Conservation (phyloP, 2,113 vertebrate genomes). For the Rousettus leschenaultii region DNA sequence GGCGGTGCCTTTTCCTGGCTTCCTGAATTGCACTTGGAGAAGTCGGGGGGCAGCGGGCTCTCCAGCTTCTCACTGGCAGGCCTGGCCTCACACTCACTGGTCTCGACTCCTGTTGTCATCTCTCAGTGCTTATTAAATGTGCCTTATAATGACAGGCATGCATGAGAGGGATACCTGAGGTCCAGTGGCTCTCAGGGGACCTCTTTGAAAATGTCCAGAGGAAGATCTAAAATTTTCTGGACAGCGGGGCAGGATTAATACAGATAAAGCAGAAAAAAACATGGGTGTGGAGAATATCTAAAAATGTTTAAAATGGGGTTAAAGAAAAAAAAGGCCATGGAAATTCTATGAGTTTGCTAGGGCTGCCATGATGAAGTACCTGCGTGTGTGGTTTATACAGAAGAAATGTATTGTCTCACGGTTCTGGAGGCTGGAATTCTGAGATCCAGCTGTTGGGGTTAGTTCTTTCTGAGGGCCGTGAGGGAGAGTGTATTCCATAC, state of each 20-base stretch:
- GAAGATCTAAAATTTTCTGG: too few relatives aligned
- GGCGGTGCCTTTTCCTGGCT: background rate
- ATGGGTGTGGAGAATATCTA: background rate
- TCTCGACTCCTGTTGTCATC: background rate
- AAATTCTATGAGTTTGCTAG: background rate
- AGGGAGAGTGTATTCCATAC: background rate
- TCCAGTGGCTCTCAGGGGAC: background rate
- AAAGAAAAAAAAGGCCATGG: background rate
- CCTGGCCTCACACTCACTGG: background rate
- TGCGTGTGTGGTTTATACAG: rapidly evolving
- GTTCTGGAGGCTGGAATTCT: background rate
- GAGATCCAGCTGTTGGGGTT: too few relatives aligned
- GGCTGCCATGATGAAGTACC: background rate
- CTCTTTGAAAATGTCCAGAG: background rate
- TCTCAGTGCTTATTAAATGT: background rate
- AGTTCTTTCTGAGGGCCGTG: background rate
- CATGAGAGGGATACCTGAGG: background rate
- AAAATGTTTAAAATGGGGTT: background rate
- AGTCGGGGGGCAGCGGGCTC: background rate
- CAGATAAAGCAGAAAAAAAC: background rate
- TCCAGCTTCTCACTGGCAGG: background rate
- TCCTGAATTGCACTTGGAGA: background rate
- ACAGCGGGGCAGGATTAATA: background rate
- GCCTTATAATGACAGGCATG: background rate
- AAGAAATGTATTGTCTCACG: rapidly evolving